Percentiles rank a stretch among this genome's conserved stretches.
phyloP scores from a whole-genome alignment of 2,113 vertebrate genomes.

The Vidua chalybeata region DNA sequence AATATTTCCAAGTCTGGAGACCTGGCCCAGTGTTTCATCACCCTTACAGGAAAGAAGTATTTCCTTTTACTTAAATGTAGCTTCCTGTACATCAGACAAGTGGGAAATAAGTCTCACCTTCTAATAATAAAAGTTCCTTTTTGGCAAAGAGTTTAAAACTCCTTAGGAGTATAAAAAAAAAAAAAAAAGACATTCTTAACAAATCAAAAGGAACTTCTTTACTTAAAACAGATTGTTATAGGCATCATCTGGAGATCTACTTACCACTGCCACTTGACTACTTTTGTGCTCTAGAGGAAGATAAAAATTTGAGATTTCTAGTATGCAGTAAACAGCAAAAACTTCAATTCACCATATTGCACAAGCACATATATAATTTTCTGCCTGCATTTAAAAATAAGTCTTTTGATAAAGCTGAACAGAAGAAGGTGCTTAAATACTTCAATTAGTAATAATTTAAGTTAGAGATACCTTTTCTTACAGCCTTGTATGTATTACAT shows the following conservation, averaged over 20 bases:
- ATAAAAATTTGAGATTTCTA: background rate
- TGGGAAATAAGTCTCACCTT: background rate
- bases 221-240: constrained; percentile 81
- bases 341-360: background rate
- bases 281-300: constrained; percentile 55
- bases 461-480: background rate
- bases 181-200: background rate
- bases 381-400: background rate
- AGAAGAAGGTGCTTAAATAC: background rate
- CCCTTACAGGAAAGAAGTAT: background rate
- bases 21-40: background rate
- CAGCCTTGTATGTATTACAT: background rate
- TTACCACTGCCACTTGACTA: constrained; percentile 72
- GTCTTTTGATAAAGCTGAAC: background rate
- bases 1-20: background rate
- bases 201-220: constrained; percentile 68
- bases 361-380: background rate
- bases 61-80: background rate
- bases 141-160: background rate
- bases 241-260: constrained; percentile 79
- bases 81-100: background rate
- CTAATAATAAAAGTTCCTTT: background rate
- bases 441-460: background rate
- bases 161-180: background rate
- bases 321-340: background rate